Conservation (phyloP, 2,888 invertebrate species). For the Lucinisca nassula region DNA sequence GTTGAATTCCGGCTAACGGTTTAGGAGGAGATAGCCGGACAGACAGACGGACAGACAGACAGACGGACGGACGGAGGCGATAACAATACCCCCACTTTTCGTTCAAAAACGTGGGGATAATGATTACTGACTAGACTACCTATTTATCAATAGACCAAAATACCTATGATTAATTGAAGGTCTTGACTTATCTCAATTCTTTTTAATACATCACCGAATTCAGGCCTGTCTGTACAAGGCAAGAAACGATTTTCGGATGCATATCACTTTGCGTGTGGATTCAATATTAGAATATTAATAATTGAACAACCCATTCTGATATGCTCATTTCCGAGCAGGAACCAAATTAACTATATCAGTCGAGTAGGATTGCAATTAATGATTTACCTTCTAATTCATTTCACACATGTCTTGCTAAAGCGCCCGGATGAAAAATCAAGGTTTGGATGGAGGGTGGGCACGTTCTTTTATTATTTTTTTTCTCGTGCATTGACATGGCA, state of each 20-base stretch:
- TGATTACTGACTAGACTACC: too few relatives aligned
- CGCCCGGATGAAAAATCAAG: too few relatives aligned
- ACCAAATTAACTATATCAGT: slow-evolving; percentile 1
- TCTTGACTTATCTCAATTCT: not conserved
- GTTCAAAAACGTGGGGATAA: too few relatives aligned
- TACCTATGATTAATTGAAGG: not conserved
- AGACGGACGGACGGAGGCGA: too few relatives aligned
- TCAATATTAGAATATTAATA: slow-evolving; percentile 65
- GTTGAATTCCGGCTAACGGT: too few relatives aligned
- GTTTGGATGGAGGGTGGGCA: too few relatives aligned
- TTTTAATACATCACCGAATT: not conserved
- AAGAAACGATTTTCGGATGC: not conserved
- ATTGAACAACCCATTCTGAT: slow-evolving; percentile 58
- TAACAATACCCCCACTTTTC: too few relatives aligned
- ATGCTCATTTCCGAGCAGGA: slow-evolving; percentile 45
- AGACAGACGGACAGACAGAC: too few relatives aligned
- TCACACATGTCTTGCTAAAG: not conserved
- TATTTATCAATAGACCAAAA: too few relatives aligned
- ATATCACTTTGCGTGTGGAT: slow-evolving; percentile 51
- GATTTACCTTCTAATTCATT: not conserved
- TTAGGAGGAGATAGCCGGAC: too few relatives aligned
- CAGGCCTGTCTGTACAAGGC: not conserved
- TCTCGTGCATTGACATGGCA: too few relatives aligned
- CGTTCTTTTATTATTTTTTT: too few relatives aligned
- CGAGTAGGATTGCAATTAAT: not conserved